Conservation (phyloP, 2,113 vertebrate species). For the Paramormyrops kingsleyae region DNA sequence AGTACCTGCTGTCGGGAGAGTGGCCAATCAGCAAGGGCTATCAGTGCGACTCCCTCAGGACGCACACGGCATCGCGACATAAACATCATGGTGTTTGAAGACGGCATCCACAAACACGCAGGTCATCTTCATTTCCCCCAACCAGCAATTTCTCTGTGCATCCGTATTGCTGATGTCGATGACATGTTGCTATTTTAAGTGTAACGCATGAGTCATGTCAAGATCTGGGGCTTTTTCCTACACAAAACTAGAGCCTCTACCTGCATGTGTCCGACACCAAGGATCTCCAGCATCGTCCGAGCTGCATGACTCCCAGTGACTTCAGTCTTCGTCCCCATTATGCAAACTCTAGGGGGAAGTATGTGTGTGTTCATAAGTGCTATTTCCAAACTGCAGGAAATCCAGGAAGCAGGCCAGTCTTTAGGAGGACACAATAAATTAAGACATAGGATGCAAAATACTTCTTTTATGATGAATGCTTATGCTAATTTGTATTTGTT, state of each 20-base stretch:
- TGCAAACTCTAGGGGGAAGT: not conserved
- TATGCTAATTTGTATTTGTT: constrained; percentile 50
- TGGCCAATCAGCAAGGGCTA: not conserved
- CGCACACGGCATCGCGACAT: not conserved
- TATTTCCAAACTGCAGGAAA: not conserved
- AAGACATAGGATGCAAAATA: constrained; percentile 55
- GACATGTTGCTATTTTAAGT: not conserved
- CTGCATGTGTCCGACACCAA: not conserved
- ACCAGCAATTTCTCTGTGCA: not conserved
- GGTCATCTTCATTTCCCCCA: not conserved
- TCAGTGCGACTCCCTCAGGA: not conserved
- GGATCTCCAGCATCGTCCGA: not conserved
- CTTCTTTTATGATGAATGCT: constrained; percentile 64
- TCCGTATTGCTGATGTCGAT: not conserved
- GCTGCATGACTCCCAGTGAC: not conserved
- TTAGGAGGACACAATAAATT: constrained; percentile 54
- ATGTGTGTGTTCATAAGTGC: not conserved
- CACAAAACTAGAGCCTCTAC: not conserved
- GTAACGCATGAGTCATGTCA: not conserved
- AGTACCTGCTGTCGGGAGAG: not conserved
- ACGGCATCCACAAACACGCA: not conserved
- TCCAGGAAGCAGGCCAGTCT: constrained; percentile 19
- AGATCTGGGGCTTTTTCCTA: not conserved
- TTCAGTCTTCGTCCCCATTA: not conserved
- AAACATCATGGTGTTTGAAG: not conserved